Percentiles rank a stretch among this genome's conserved stretches.
phyloP scores from a whole-genome alignment of 2,113 vertebrate genomes.

The Rhabdornis inornatus region DNA sequence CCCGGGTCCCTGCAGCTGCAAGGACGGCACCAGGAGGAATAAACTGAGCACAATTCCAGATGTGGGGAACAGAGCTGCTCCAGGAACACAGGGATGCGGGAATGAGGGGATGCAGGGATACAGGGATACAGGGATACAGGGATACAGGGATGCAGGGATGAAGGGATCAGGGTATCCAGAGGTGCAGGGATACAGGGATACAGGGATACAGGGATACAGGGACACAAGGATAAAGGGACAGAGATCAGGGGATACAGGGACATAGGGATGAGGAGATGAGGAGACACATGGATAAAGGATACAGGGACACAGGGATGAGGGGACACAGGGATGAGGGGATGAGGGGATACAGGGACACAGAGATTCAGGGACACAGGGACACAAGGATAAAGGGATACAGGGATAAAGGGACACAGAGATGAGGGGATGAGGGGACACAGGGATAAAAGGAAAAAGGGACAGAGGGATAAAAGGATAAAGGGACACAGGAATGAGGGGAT shows the following conservation, averaged over 20 bases:
- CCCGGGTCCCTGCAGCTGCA: not conserved
- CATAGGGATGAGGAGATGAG: rapidly evolving
- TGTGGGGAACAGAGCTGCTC: not conserved
- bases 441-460: rapidly evolving
- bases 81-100: not conserved
- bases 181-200: no score
- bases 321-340: rapidly evolving
- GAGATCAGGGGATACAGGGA: rapidly evolving
- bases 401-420: rapidly evolving
- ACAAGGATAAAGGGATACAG: rapidly evolving
- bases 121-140: no score
- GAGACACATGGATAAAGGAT: rapidly evolving
- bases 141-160: rapidly evolving
- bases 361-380: rapidly evolving
- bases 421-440: rapidly evolving
- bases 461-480: no score
- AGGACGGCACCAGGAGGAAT: not conserved
- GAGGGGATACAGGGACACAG: rapidly evolving
- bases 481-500: rapidly evolving
- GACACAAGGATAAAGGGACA: no score
- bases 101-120: no score
- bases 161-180: rapidly evolving
- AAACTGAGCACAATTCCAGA: not conserved
- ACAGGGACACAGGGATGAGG: rapidly evolving
- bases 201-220: rapidly evolving